Conservation (phyloP, 2,797 vertebrate species). For the Chromis chromis region DNA sequence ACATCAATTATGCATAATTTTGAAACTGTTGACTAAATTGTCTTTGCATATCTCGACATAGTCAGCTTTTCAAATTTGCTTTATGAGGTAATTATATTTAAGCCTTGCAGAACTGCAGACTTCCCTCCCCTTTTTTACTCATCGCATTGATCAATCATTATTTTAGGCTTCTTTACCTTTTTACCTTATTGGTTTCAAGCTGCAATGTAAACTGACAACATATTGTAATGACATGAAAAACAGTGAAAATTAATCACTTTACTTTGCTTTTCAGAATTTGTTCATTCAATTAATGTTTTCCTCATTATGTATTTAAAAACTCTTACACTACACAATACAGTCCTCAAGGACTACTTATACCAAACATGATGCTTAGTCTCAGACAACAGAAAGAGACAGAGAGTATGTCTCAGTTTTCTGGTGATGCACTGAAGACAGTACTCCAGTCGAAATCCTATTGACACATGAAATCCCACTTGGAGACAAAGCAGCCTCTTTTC, state of each 20-base stretch:
- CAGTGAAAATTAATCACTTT: no score
- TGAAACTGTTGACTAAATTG: not conserved
- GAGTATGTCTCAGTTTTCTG: slow-evolving; percentile 42
- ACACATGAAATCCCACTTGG: slow-evolving; percentile 54
- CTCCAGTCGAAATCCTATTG: slow-evolving; percentile 62
- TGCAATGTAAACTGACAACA: not conserved
- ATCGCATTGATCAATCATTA: no score
- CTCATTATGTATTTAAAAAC: not conserved
- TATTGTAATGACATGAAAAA: not conserved
- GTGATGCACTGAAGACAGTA: slow-evolving; percentile 35
- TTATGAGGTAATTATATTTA: not conserved
- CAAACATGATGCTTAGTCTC: not conserved
- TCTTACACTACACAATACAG: not conserved
- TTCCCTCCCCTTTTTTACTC: no score
- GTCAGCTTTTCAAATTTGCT: not conserved
- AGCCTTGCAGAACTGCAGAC: not conserved
- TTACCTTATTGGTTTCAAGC: not conserved
- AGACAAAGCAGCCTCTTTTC: slow-evolving; percentile 80
- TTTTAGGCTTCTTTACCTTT: no score
- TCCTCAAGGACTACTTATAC: not conserved
- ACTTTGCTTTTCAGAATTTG: not conserved
- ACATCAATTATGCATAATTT: not conserved
- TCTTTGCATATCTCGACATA: not conserved
- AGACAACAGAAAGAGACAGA: slow-evolving; percentile 18
- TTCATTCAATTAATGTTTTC: not conserved